These are phyloP conservation scores for Taenaris catops DNA, from an alignment of 2,888 invertebrate species.

Conservation along the genomic window DNA sequence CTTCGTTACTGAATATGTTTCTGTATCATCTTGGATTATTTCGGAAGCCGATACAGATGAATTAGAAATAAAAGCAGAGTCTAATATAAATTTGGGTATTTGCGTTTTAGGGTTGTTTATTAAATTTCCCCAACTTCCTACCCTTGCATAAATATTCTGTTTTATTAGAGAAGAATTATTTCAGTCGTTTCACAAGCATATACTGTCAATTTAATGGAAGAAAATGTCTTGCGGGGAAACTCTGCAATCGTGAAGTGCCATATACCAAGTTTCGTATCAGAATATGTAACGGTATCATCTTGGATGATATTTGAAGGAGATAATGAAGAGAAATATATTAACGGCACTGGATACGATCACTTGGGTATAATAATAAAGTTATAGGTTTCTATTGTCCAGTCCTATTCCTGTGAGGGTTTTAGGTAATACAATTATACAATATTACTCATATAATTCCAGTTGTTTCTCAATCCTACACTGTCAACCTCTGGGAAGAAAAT, in stretches of 20 bases:
- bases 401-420: constrained; percentile 18
- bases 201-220: constrained; percentile 94
- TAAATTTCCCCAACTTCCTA: constrained; percentile 23
- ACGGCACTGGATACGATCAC: constrained; percentile 49
- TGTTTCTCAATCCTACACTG: constrained; percentile 92
- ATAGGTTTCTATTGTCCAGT: constrained; percentile 16
- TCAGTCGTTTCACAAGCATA: constrained; percentile 94
- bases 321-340: constrained; percentile 64
- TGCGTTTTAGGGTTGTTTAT: constrained; percentile 15
- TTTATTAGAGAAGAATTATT: constrained; percentile 48
- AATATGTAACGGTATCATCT: constrained; percentile 91
- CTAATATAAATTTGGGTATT: constrained; percentile 56
- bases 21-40: constrained; percentile 92
- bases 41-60: constrained; percentile 80
- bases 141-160: constrained; percentile 13
- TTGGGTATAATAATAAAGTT: constrained; percentile 43
- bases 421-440: no score
- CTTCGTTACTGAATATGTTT: constrained; percentile 94
- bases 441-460: constrained; percentile 75
- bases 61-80: constrained; percentile 69
- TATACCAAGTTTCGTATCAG: constrained; percentile 95
- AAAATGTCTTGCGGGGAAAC: constrained; percentile 94
- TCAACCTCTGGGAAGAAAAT: constrained; percentile 96
- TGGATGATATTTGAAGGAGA: constrained; percentile 91
- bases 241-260: constrained; percentile 95